Evolutionary conservation across 1,140 invertebrate species (phyloP).

Genomic region (Nebria ingens): DNA sequence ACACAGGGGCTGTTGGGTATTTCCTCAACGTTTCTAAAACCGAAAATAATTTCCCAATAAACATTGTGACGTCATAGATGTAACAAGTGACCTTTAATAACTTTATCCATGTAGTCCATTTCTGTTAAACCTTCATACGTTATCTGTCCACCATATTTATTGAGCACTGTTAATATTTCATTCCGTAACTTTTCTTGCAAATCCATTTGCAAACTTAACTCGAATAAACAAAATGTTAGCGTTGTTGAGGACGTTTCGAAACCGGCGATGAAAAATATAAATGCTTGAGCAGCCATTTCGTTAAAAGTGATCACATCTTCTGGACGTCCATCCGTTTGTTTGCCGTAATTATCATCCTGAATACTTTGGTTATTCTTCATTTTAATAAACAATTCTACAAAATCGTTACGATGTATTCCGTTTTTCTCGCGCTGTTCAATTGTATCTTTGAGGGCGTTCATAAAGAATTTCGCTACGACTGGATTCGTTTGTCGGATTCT

Average conservation of each 20-base stretch:
- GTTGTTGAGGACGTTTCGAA: slow-evolving; percentile 40
- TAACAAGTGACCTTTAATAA: slow-evolving; percentile 36
- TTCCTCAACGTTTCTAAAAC: slow-evolving; percentile 37
- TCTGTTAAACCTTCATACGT: slow-evolving; percentile 43
- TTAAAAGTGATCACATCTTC: neutral
- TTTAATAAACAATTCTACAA: slow-evolving; percentile 47
- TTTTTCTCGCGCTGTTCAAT: slow-evolving; percentile 39
- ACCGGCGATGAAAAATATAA: slow-evolving; percentile 42
- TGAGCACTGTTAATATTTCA: slow-evolving; percentile 35
- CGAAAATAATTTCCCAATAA: too few species aligned
- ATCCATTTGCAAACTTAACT: slow-evolving; percentile 36
- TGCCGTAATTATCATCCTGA: slow-evolving; percentile 18
- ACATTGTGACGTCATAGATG: too few species aligned
- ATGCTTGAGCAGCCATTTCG: slow-evolving; percentile 33
- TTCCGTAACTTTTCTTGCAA: slow-evolving; percentile 37
- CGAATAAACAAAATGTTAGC: slow-evolving; percentile 37
- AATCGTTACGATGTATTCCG: slow-evolving; percentile 42
- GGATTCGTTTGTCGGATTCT: neutral
- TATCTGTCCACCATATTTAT: slow-evolving; percentile 34
- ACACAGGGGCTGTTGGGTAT: slow-evolving; percentile 32
- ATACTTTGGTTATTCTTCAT: slow-evolving; percentile 37
- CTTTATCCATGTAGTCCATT: slow-evolving; percentile 43
- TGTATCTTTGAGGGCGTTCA: slow-evolving; percentile 41
- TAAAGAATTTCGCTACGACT: slow-evolving; percentile 35
- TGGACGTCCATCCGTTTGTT: neutral